A percentile compares a stretch with the other conserved stretches of the same genome.
Conservation (phyloP, 2,888 invertebrate species). For the Coenonympha arcania region DNA sequence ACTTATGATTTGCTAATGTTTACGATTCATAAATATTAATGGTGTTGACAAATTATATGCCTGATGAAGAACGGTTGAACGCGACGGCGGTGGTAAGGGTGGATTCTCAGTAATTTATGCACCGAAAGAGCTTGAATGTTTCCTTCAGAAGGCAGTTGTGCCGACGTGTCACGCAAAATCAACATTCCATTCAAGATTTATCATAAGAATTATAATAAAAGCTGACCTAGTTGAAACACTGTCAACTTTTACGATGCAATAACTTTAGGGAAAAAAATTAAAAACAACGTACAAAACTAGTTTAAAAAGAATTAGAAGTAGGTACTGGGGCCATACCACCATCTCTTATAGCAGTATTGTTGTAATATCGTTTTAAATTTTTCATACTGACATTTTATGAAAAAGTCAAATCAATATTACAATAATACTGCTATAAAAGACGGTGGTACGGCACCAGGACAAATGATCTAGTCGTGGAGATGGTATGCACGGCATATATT, state of each 20-base stretch:
- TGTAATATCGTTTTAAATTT: too few species aligned
- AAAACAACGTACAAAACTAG: too few species aligned
- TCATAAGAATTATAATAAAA: constrained; percentile 1
- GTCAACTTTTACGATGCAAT: not conserved
- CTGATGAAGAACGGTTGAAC: constrained; percentile 54
- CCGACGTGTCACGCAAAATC: constrained; percentile 68
- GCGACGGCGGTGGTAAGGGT: constrained; percentile 46
- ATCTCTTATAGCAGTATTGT: too few species aligned
- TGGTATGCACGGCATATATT: too few species aligned
- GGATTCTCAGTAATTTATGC: constrained; percentile 63
- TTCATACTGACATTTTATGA: too few species aligned
- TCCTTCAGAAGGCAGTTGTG: constrained; percentile 36
- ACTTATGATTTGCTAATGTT: constrained; percentile 26
- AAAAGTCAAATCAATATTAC: too few species aligned
- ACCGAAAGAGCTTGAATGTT: constrained; percentile 50
- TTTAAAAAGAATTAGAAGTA: too few species aligned
- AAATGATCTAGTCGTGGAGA: too few species aligned
- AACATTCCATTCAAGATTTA: constrained; percentile 46
- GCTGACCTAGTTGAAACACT: constrained; percentile 4
- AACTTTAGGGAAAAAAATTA: too few species aligned
- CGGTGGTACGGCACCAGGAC: too few species aligned
- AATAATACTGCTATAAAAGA: too few species aligned
- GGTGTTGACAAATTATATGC: constrained; percentile 46
- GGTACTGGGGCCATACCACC: too few species aligned
- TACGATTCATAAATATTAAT: constrained; percentile 28